phyloP scores from a whole-genome alignment of 2,113 vertebrate species.

The Rana temporaria region DNA sequence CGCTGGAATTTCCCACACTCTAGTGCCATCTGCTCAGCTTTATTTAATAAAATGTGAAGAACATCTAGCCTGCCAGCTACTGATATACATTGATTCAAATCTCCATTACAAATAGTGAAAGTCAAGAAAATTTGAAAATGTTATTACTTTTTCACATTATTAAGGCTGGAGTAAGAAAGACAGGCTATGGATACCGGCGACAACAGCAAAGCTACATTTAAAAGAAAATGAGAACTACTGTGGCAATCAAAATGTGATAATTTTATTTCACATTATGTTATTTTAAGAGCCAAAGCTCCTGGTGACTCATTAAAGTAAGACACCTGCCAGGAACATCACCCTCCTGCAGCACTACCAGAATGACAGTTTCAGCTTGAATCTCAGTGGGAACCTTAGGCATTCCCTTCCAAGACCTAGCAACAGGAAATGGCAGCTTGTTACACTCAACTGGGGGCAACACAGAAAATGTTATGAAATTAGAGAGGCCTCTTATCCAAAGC shows the following conservation, averaged over 20 bases:
- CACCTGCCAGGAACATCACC: conserved; percentile 36
- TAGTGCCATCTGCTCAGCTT: background rate
- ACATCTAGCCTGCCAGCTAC: background rate
- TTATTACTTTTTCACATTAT: background rate
- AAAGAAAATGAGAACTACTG: background rate
- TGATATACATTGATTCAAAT: background rate
- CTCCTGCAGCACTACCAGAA: background rate
- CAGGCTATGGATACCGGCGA: background rate
- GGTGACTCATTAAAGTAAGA: conserved; percentile 43
- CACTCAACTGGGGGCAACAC: conserved; percentile 18
- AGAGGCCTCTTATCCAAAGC: background rate
- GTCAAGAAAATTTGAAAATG: background rate
- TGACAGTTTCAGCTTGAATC: conserved; percentile 22
- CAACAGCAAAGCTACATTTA: background rate
- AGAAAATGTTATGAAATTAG: background rate
- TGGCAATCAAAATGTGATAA: conserved; percentile 1
- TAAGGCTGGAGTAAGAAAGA: background rate
- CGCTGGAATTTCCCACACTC: background rate
- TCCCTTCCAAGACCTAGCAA: conserved; percentile 15
- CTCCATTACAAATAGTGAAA: background rate
- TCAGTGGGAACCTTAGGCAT: conserved; percentile 29
- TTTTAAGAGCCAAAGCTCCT: conserved; percentile 20
- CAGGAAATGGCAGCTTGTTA: conserved; percentile 14
- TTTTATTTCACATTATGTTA: conserved; percentile 11
- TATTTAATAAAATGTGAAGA: background rate